Conservation (phyloP, 2,113 vertebrate species). For the Ia io region DNA sequence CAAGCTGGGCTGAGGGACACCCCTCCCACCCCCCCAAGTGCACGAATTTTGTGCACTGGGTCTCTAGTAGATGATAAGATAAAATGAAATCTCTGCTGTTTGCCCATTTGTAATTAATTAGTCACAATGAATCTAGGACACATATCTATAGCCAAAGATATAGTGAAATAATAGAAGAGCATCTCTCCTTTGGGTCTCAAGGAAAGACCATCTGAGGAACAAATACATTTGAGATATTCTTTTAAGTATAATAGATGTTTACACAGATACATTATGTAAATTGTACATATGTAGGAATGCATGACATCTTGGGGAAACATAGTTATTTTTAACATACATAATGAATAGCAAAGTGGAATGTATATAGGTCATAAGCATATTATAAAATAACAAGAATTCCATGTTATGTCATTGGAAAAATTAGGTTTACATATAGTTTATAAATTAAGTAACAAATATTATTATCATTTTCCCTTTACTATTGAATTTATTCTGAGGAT, state of each 20-base stretch:
- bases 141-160: not conserved
- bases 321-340: not conserved
- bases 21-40: too few relatives aligned
- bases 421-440: not conserved
- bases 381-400: not conserved
- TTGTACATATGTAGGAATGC: not conserved
- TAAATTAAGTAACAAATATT: not conserved
- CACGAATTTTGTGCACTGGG: too few relatives aligned
- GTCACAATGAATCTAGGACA: not conserved
- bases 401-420: not conserved
- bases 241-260: not conserved
- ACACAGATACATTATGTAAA: not conserved
- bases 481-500: not conserved
- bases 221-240: not conserved
- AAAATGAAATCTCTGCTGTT: not conserved
- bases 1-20: too few relatives aligned
- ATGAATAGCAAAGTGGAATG: not conserved
- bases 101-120: not conserved
- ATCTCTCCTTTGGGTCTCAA: not conserved
- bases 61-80: not conserved
- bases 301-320: not conserved
- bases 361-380: not conserved
- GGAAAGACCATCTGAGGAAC: not conserved
- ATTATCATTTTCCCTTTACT: not conserved
- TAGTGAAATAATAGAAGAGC: not conserved